Evolutionary conservation across 2,888 invertebrate species (phyloP), one percentile per base, ranked within the genome.

Genomic region (Drosophila histrio): DNA sequence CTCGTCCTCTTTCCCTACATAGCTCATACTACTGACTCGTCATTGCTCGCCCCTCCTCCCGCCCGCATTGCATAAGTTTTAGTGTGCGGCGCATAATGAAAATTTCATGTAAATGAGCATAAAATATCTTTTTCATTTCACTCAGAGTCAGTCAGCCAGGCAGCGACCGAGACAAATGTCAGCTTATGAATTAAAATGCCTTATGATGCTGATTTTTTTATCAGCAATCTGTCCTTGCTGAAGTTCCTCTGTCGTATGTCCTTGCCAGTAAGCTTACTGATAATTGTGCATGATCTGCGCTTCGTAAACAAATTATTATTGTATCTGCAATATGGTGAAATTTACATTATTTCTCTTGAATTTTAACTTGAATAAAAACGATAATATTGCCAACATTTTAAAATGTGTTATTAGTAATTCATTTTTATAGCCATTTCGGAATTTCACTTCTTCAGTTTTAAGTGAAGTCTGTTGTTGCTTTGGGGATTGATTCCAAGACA

Each of bases 61-160:
- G 39, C 11, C 9, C 17, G 47, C 64, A 67, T 77, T 82, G 86
- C 82, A 85, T 66, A 85, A 83, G 88, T 82, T 87, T 62, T 69
- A 76, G 68, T 70, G 69, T 73, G 73, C 72, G 69, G 72, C 81
- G 69, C 77, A 87, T 88, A 86, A 86, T 88, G 86, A 86, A 86
- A 86, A 82, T 89, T 85, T 86, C 87, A 90, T 90, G 89, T 89
- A 89, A 89, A 89, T 90, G 90, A 89, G 89, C 79, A 89, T 89
- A 88, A 90, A 90, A 90, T 89, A 90, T 89, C 77, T 88, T 76
- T 86, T 87, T 84, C 89, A 90, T 89, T 89, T 78, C 75, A 72
- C 69, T 72, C 44, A 58, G 52, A 76, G 63, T 50, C 76, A 79
- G 79, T 46, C 75, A 77, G 62, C 36, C 66, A 69, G 62, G 38